These are phyloP conservation scores for Camponotus vicinus DNA, from an alignment of 1,140 invertebrate genomes.

Conservation along the genomic window DNA sequence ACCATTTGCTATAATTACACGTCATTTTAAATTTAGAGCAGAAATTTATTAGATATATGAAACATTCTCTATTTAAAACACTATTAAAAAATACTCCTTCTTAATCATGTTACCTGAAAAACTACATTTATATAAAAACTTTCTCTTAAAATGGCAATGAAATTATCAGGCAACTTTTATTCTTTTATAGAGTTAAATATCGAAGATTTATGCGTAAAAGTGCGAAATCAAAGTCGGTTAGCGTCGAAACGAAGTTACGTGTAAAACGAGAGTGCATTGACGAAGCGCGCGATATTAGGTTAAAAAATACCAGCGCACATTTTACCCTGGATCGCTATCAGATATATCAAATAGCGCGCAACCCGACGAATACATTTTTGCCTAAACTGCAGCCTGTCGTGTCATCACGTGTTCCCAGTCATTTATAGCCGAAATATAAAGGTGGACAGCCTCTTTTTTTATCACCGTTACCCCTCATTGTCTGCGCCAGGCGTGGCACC, in stretches of 20 bases:
- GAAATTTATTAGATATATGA: neutral
- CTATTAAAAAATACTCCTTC: neutral
- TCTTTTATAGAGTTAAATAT: neutral
- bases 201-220: constrained; percentile 25
- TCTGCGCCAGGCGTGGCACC: constrained; percentile 27
- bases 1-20: neutral
- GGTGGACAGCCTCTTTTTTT: constrained; percentile 31
- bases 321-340: constrained; percentile 7
- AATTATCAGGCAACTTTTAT: neutral
- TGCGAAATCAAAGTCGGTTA: constrained; percentile 35
- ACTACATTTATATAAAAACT: neutral
- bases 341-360: no score
- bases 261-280: constrained; percentile 35
- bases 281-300: constrained; percentile 42
- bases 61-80: neutral
- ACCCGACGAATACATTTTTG: constrained; percentile 8
- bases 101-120: neutral
- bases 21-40: neutral
- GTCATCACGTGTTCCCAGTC: constrained; percentile 27
- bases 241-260: constrained; percentile 39
- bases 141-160: neutral
- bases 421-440: neutral
- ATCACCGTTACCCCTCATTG: constrained; percentile 34
- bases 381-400: constrained; percentile 9
- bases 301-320: constrained; percentile 41